Conservation (phyloP, 2,888 invertebrate genomes). For the Lasioglossum vierecki region DNA sequence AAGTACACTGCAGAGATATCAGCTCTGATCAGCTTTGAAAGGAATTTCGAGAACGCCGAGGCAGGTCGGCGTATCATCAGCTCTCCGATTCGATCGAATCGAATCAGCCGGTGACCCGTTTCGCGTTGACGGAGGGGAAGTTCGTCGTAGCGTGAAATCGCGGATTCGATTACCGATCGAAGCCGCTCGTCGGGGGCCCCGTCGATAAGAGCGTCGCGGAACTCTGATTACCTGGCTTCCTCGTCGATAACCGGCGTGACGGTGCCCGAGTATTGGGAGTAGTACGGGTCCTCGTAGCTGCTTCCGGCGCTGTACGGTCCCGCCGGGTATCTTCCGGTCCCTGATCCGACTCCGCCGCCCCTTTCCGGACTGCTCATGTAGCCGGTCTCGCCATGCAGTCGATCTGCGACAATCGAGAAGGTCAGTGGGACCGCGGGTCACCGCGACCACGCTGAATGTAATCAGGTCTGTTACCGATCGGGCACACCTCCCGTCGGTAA, state of each 20-base stretch:
- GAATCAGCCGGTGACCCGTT: slow-evolving; percentile 12
- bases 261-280: slow-evolving; percentile 91
- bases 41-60: not conserved
- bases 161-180: not conserved
- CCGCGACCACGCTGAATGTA: not conserved
- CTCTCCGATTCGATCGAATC: not conserved
- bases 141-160: not conserved
- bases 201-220: slow-evolving; percentile 13
- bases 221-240: slow-evolving; percentile 89
- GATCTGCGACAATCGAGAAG: slow-evolving; percentile 76
- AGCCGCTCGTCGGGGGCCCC: not conserved
- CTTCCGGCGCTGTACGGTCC: slow-evolving; percentile 86
- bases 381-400: slow-evolving; percentile 86
- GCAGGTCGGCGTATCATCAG: not conserved
- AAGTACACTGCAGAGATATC: not conserved
- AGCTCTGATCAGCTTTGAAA: too few relatives aligned
- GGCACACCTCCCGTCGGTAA: not conserved
- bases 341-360: slow-evolving; percentile 83
- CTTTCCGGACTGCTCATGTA: slow-evolving; percentile 96
- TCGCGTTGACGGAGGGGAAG: slow-evolving; percentile 5
- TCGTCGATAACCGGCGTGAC: slow-evolving; percentile 97
- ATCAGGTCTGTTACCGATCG: not conserved
- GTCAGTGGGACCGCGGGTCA: slow-evolving; percentile 19
- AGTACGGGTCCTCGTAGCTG: slow-evolving; percentile 94
- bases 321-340: slow-evolving; percentile 79